phyloP scores from a whole-genome alignment of 2,113 vertebrate genomes.

The Pyrgilauda ruficollis region DNA sequence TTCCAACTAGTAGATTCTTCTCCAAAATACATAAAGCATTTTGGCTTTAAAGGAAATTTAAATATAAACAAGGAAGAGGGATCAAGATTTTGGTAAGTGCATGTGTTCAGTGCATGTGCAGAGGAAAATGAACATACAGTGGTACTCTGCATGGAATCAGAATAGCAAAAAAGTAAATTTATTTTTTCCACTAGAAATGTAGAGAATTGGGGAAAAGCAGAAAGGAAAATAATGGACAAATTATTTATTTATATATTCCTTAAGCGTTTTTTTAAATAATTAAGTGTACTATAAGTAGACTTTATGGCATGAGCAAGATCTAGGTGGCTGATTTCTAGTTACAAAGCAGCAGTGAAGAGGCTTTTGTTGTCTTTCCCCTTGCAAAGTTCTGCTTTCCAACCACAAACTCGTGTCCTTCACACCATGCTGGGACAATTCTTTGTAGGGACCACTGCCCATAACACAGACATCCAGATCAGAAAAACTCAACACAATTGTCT shows the following conservation, averaged over 20 bases:
- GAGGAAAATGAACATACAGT: not conserved
- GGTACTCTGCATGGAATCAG: not conserved
- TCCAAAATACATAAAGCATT: not conserved
- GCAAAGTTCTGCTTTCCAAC: not conserved
- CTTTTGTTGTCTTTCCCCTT: not conserved
- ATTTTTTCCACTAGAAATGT: not conserved
- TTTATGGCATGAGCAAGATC: not conserved
- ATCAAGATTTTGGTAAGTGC: not conserved
- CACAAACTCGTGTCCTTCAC: not conserved
- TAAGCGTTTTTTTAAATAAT: not conserved
- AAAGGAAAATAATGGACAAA: not conserved
- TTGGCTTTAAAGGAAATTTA: not conserved
- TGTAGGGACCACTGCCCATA: not conserved
- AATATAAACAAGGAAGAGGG: not conserved
- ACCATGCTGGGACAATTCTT: not conserved
- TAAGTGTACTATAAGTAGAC: not conserved
- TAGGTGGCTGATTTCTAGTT: not conserved
- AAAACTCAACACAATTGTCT: not conserved
- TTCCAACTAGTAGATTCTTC: not conserved
- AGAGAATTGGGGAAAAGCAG: not conserved
- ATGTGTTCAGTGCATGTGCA: not conserved
- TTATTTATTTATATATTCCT: not conserved
- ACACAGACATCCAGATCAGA: not conserved
- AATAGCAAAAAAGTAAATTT: not conserved
- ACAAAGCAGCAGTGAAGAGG: not conserved